These are phyloP conservation scores for Crax fasciolata DNA, from an alignment of 2,797 vertebrate species.

Conservation along the genomic window DNA sequence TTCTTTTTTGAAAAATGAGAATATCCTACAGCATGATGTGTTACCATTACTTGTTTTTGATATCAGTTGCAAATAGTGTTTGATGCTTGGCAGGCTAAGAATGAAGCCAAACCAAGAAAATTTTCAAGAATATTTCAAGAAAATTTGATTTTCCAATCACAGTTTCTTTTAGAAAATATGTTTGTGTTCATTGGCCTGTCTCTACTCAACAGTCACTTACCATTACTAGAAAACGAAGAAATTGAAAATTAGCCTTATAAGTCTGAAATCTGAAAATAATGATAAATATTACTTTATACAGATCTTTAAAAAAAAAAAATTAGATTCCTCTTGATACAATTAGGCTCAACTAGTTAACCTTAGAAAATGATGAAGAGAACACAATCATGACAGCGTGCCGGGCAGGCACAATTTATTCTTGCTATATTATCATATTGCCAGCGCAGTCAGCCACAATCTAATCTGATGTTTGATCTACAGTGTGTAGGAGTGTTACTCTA, in stretches of 20 bases:
- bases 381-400: background rate
- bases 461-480: background rate
- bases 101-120: background rate
- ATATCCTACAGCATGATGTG: background rate
- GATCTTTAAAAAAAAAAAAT: background rate
- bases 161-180: background rate
- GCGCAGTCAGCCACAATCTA: background rate
- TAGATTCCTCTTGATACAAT: background rate
- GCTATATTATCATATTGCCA: background rate
- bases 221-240: background rate
- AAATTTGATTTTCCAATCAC: background rate
- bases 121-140: background rate
- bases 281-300: background rate
- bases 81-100: background rate
- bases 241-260: background rate
- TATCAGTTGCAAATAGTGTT: background rate
- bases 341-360: background rate
- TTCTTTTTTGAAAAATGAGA: background rate
- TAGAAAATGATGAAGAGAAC: background rate
- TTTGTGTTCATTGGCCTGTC: background rate
- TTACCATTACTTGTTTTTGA: background rate
- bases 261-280: background rate
- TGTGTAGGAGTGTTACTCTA: background rate
- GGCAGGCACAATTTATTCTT: background rate
- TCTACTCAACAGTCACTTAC: background rate